These are phyloP conservation scores for Ormyrus thymus DNA, from an alignment of 2,888 invertebrate genomes.

Conservation along the genomic window DNA sequence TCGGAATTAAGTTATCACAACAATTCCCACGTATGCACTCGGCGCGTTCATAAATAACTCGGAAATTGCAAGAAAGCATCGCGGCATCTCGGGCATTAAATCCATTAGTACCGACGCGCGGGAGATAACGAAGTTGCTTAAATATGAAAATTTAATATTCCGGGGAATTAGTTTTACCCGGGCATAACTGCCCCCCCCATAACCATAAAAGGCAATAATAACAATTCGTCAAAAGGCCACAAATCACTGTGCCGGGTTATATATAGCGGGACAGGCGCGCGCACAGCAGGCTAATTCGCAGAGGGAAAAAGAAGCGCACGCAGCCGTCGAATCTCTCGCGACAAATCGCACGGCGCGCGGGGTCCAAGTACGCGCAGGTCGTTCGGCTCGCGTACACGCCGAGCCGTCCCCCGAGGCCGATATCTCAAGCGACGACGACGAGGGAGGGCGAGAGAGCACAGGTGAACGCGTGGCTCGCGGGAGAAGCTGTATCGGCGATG, in stretches of 20 bases:
- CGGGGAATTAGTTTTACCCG: slow-evolving; percentile 42
- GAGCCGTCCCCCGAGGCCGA: slow-evolving; percentile 69
- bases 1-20: slow-evolving; percentile 25
- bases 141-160: slow-evolving; percentile 53
- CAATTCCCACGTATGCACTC: slow-evolving; percentile 13
- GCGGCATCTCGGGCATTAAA: neutral
- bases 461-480: slow-evolving; percentile 39
- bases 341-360: slow-evolving; percentile 63
- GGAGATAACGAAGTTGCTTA: slow-evolving; percentile 53
- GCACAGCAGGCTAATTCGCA: neutral
- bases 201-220: slow-evolving; percentile 50
- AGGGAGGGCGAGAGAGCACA: slow-evolving; percentile 60
- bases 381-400: slow-evolving; percentile 68
- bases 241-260: slow-evolving; percentile 44
- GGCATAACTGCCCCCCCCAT: slow-evolving; percentile 13
- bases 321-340: slow-evolving; percentile 57
- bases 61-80: slow-evolving; percentile 27
- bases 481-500: slow-evolving; percentile 63
- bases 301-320: slow-evolving; percentile 18
- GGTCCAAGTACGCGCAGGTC: slow-evolving; percentile 61
- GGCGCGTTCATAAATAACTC: slow-evolving; percentile 42
- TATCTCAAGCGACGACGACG: slow-evolving; percentile 74
- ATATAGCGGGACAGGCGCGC: slow-evolving; percentile 22
- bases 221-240: slow-evolving; percentile 54
- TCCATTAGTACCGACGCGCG: slow-evolving; percentile 12